phyloP scores from a whole-genome alignment of 2,797 vertebrate genomes.

The Brachyalestes nurse region DNA sequence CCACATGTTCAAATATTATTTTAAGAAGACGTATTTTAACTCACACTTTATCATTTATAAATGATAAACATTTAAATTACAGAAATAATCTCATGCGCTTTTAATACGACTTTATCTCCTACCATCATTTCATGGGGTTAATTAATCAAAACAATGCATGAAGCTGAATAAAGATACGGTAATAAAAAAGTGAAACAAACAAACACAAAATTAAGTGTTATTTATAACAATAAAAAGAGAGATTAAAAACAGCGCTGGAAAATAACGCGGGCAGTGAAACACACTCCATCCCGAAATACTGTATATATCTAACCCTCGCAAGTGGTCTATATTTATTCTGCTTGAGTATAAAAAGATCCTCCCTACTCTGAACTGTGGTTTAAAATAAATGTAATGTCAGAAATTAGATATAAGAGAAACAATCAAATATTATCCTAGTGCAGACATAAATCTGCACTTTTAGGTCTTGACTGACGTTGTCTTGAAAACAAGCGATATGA shows the following conservation, averaged over 20 bases:
- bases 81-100: background rate
- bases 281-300: too few species aligned
- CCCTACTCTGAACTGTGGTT: background rate
- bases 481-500: constrained; percentile 25
- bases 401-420: constrained; percentile 13
- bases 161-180: background rate
- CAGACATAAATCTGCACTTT: constrained; percentile 17
- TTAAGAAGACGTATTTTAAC: too few species aligned
- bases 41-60: background rate
- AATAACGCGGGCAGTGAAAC: too few species aligned
- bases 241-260: background rate
- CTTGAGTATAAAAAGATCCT: too few species aligned
- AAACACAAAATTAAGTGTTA: background rate
- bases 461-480: constrained; percentile 26
- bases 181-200: background rate
- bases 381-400: constrained; percentile 14
- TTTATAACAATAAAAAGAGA: background rate
- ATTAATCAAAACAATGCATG: background rate
- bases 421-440: constrained; percentile 23
- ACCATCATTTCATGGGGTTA: background rate
- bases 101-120: background rate
- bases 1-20: too few species aligned
- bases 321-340: background rate
- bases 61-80: background rate
- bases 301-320: background rate